Base-by-base conservation (phyloP, 2,888 invertebrate genomes). In the Chrysotoxum bicinctum region DNA sequence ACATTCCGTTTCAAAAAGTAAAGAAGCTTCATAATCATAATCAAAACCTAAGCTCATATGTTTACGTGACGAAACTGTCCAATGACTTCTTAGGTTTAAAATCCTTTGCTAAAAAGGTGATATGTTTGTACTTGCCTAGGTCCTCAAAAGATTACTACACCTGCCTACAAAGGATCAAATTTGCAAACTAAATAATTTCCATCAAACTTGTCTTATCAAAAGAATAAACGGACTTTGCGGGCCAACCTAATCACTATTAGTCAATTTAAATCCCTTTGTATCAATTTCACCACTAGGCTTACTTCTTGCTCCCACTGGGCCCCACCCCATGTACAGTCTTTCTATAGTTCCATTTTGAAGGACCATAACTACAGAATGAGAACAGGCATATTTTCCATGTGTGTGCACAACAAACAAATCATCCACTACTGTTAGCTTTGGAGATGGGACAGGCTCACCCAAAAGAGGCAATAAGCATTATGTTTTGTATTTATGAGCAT, bases 21-120 rank as follows among this genome's bases (percentile, higher is more conserved):
- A 16, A 54, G 30, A 16, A 32, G 6, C 8, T 54, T n/a, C n/a
- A 19, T 9, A 21, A 30, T 30, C 30, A 54, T 32, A 54, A 30
- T 16, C 54, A 54, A 16, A 48, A 54, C 30, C 54, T 54, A 54
- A 54, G 54, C 30, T 32, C 16, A 32, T 30, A n/a, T 52, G 52
- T 3, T 58, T 66, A 73, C 58, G 73, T 73, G 73, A 73, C 56
- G 23, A 19, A 66, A 79, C 48, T 73, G 43, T 48, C 45, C 45
- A 56, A 64, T 26, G 35, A 45, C 45, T 40, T 32, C 37, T 48
- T 73, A 62, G 62, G 52, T 62, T 26, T 52, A 52, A 43, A 70
- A 54, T 60, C 23, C 23, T 40, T 66, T 50, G 64, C 16, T 43
- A 50, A 68, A 74, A 68, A 79, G 79, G 74, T 74, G 74, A 68